Percentiles rank a stretch among this genome's conserved stretches.
phyloP scores from a whole-genome alignment of 2,797 vertebrate genomes.

The Anabas testudineus region DNA sequence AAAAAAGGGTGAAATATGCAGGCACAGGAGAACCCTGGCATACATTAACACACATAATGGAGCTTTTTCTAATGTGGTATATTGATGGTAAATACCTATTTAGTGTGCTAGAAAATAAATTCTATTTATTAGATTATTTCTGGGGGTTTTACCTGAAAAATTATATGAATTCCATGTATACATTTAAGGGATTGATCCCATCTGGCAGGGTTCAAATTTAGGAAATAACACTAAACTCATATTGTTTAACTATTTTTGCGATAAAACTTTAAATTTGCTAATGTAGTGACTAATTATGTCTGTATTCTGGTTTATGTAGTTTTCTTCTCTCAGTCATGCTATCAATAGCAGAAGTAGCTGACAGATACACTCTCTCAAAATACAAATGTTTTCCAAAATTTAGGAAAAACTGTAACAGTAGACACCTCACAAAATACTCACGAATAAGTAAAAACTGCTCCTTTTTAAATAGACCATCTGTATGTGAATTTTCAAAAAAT shows the following conservation, averaged over 20 bases:
- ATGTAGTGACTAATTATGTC: conserved; percentile 20
- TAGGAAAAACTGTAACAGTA: conserved; percentile 48
- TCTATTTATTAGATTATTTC: conserved; percentile 2
- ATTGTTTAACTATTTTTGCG: conserved; percentile 2
- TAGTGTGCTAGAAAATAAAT: conserved; percentile 26
- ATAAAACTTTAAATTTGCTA: conserved; percentile 20
- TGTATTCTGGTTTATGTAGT: conserved; percentile 11
- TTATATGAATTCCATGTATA: conserved; percentile 34
- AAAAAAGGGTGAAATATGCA: conserved; percentile 20
- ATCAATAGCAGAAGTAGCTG: conserved; percentile 23
- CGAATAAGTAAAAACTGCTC: conserved; percentile 60
- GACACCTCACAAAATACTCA: conserved; percentile 62
- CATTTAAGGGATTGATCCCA: conserved; percentile 16
- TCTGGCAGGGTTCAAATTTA: conserved; percentile 22
- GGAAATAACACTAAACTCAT: conserved; percentile 14
- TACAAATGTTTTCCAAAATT: conserved; percentile 49
- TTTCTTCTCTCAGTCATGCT: conserved; percentile 6
- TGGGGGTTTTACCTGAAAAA: conserved; percentile 25
- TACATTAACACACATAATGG: conserved; percentile 25
- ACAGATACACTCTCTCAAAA: conserved; percentile 31
- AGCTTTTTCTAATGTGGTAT: conserved; percentile 22
- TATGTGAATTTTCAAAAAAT: conserved; percentile 74
- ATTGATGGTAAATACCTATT: conserved; percentile 18
- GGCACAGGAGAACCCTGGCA: conserved; percentile 43
- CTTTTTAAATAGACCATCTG: conserved; percentile 68